These are phyloP conservation scores for Hoplodrina ambigua DNA, from an alignment of 2,888 invertebrate genomes.

Conservation along the genomic window DNA sequence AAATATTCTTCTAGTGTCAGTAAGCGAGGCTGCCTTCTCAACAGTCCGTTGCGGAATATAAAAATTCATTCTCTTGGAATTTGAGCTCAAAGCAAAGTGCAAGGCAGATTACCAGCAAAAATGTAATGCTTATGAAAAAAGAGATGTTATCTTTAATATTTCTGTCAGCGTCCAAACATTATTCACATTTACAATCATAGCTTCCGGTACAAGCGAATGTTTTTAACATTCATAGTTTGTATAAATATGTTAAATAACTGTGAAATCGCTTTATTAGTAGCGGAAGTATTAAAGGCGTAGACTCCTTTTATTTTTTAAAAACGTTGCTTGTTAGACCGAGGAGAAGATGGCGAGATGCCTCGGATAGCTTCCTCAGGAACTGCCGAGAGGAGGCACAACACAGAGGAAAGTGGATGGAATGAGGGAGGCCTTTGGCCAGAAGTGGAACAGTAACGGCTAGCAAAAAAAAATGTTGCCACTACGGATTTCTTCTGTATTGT, in stretches of 20 bases:
- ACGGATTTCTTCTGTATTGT: no score
- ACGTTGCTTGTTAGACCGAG: no score
- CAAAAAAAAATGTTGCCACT: no score
- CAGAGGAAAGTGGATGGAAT: no score
- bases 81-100: not conserved
- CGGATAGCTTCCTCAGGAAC: no score
- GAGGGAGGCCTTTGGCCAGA: no score
- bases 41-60: no score
- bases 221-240: slow-evolving; percentile 1
- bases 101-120: slow-evolving; percentile 4
- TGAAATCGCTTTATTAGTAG: slow-evolving; percentile 15
- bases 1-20: no score
- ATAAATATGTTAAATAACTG: slow-evolving; percentile 1
- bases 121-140: slow-evolving; percentile 1
- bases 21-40: no score
- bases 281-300: slow-evolving; percentile 19
- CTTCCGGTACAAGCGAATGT: slow-evolving; percentile 36
- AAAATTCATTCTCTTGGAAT: not conserved
- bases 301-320: not conserved
- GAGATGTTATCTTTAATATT: slow-evolving; percentile 14
- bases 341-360: no score
- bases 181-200: slow-evolving; percentile 41
- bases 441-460: no score
- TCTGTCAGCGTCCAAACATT: slow-evolving; percentile 13
- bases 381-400: no score